Base-by-base conservation (phyloP, 2,113 vertebrate species). In the Thalassarche chlororhynchos region DNA sequence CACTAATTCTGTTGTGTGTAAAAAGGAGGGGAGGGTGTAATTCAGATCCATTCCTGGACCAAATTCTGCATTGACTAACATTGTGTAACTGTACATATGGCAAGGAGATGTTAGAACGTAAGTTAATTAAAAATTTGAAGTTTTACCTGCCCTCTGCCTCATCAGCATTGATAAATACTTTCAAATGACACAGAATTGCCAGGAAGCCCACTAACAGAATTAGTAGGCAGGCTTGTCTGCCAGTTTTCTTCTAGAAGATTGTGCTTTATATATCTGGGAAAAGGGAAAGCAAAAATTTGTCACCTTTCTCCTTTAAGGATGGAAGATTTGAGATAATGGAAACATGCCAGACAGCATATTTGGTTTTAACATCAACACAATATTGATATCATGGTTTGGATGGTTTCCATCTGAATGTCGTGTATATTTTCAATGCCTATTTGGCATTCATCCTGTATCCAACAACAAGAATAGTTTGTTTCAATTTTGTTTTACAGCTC, bases 401-500 rank as follows among this genome's bases (percentile, higher is more conserved):
- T 46, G 13, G 36, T 76, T 94, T 95, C 90, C 89, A 97, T 57
- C 5, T 84, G 57, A 92, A 87, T 3, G 4, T 52, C 2, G 2
- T 40, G 17, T 52, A 5, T 84, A 78, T 82, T 95, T 92, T 87
- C 90, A 93, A 19, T 60, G 88, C 47, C 42, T 93, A 4, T 68
- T 95, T 95, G 83, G 79, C 86, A 92, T 84, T 89, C 64, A 60
- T 60, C 38, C 72, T 75, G 47, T 84, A 90, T 86, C 68, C 55
- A 93, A 93, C 91, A 93, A 87, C 29, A 92, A 80, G 25, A 93
- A 65, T 17, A 92, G 64, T 70, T 94, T 90, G 82, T 88, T 92
- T 95, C 70, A 51, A 4, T 81, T 94, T 87, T 95, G n/a, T 36
- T 88, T 90, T 74, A 92, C 58, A 84, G 68, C 29, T 94, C 29